Conservation (phyloP, 2,797 vertebrate genomes). For the Anas bahamensis region DNA sequence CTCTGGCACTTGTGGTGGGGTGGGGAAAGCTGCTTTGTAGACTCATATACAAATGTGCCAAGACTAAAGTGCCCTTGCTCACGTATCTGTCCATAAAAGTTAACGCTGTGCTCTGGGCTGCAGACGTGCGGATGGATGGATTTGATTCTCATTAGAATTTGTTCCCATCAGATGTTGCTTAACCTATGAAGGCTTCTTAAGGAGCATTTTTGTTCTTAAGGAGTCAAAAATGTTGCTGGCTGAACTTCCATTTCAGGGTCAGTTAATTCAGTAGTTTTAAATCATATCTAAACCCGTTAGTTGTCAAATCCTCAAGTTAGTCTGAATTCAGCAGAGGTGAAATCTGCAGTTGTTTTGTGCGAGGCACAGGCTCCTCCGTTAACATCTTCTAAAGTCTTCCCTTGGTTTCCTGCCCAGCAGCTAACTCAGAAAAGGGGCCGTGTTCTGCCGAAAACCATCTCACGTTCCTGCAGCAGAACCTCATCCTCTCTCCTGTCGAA, state of each 20-base stretch:
- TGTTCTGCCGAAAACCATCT: background rate
- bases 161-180: background rate
- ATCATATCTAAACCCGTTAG: background rate
- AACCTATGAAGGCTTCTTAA: background rate
- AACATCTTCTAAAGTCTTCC: background rate
- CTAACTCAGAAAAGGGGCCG: background rate
- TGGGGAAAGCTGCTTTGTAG: background rate
- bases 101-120: fast-evolving
- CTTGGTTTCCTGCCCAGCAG: background rate
- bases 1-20: background rate
- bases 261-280: background rate
- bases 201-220: background rate
- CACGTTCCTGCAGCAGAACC: background rate
- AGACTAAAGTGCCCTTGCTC: background rate
- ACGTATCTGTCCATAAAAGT: background rate
- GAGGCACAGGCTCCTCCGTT: background rate
- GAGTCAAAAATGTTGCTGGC: background rate
- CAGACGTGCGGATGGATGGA: background rate
- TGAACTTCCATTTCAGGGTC: background rate
- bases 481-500: fast-evolving
- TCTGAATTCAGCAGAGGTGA: background rate
- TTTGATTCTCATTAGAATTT: background rate
- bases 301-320: background rate
- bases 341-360: background rate
- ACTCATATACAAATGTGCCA: background rate